Conservation (phyloP, 2,797 vertebrate genomes). For the Menidia menidia region DNA sequence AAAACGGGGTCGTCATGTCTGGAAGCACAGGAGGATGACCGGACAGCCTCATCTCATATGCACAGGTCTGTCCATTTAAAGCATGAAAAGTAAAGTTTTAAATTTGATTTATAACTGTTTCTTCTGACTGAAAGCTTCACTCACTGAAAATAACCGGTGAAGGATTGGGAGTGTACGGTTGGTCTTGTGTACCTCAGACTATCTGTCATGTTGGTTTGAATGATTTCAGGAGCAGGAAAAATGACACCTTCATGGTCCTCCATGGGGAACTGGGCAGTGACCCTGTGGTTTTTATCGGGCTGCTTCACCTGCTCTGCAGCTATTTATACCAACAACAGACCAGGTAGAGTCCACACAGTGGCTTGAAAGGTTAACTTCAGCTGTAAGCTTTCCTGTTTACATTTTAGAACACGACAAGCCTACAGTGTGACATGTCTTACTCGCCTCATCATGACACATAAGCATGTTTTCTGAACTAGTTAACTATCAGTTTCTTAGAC, state of each 20-base stretch:
- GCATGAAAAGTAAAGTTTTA: neutral
- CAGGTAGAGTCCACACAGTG: constrained; percentile 63
- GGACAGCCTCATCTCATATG: constrained; percentile 27
- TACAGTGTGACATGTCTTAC: neutral
- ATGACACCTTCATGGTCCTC: constrained; percentile 6
- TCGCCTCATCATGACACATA: neutral
- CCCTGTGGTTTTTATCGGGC: constrained; percentile 60
- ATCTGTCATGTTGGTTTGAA: neutral
- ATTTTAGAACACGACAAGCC: neutral
- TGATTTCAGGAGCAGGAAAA: constrained; percentile 45
- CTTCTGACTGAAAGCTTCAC: neutral
- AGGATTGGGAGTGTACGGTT: neutral
- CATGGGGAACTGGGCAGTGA: constrained; percentile 67
- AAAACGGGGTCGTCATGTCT: constrained; percentile 37
- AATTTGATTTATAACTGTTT: neutral
- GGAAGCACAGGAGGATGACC: constrained; percentile 29
- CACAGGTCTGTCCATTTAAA: constrained; percentile 52
- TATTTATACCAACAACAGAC: constrained; percentile 36
- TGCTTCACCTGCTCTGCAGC: constrained; percentile 65
- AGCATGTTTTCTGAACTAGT: no score
- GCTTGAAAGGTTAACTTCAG: neutral
- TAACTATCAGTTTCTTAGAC: no score
- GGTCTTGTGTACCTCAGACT: neutral
- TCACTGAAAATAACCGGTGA: neutral
- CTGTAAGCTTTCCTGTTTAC: neutral